phyloP scores from a whole-genome alignment of 2,113 vertebrate species.

The Psilopsiagon aymara region DNA sequence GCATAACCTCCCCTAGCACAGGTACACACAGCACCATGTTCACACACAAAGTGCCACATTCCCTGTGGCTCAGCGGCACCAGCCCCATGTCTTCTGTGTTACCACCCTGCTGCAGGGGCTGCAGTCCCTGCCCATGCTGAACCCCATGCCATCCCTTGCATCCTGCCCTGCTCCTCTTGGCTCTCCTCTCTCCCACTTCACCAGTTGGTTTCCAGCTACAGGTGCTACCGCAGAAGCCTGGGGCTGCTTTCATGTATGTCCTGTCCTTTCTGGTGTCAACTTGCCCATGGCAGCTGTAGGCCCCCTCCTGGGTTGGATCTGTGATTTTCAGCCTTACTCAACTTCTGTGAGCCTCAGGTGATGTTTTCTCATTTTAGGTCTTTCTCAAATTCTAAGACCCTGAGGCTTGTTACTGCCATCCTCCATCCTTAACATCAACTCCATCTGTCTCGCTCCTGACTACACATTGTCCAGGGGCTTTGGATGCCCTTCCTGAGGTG shows the following conservation, averaged over 20 bases:
- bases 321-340: background rate
- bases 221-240: background rate
- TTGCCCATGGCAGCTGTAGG: background rate
- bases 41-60: rapidly evolving
- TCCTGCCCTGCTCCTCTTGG: background rate
- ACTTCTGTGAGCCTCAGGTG: background rate
- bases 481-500: background rate
- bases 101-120: background rate
- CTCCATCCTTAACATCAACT: background rate
- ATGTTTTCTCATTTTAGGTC: background rate
- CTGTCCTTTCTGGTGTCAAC: background rate
- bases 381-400: background rate
- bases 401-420: background rate
- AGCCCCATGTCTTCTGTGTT: background rate
- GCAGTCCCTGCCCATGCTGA: background rate
- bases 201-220: background rate
- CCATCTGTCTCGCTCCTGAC: background rate
- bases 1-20: background rate
- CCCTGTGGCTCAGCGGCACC: background rate
- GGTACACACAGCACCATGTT: rapidly evolving
- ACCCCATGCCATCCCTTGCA: background rate
- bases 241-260: background rate
- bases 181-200: background rate
- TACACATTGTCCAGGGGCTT: background rate
- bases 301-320: background rate